A percentile compares a stretch with the other conserved stretches of the same genome.
Conservation (phyloP, 2,888 invertebrate species). For the Andrena bucephala region DNA sequence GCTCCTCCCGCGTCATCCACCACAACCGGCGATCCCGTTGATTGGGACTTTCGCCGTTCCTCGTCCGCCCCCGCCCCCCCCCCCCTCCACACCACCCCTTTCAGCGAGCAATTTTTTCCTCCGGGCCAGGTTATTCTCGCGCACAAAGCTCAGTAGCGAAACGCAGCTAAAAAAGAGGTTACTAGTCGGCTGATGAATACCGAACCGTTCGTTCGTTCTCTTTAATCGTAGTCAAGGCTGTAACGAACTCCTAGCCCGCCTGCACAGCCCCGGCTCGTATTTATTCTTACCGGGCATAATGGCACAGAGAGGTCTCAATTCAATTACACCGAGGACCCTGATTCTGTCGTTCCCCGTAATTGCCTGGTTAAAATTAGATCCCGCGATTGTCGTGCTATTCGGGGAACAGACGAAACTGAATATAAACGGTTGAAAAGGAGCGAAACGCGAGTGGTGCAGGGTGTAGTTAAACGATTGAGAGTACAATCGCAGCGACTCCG, state of each 20-base stretch:
- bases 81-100: neutral
- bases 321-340: neutral
- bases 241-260: constrained; percentile 46
- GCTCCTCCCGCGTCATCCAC: constrained; percentile 37
- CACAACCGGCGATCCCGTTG: constrained; percentile 50
- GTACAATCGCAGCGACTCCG: neutral
- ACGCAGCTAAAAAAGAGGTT: constrained; percentile 53
- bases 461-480: neutral
- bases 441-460: neutral
- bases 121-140: constrained; percentile 31
- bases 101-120: constrained; percentile 21
- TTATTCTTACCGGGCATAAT: neutral
- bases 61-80: neutral
- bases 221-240: constrained; percentile 53
- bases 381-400: neutral
- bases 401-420: constrained; percentile 17
- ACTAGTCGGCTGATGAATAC: constrained; percentile 48
- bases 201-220: constrained; percentile 47
- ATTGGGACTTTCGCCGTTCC: constrained; percentile 59
- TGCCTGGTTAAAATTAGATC: constrained; percentile 36
- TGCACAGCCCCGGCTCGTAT: neutral
- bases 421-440: neutral
- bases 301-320: neutral
- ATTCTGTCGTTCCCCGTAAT: constrained; percentile 15
- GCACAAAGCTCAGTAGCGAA: constrained; percentile 52